These are phyloP conservation scores for Myotis planiceps DNA, from an alignment of 2,797 vertebrate genomes.

Conservation along the genomic window DNA sequence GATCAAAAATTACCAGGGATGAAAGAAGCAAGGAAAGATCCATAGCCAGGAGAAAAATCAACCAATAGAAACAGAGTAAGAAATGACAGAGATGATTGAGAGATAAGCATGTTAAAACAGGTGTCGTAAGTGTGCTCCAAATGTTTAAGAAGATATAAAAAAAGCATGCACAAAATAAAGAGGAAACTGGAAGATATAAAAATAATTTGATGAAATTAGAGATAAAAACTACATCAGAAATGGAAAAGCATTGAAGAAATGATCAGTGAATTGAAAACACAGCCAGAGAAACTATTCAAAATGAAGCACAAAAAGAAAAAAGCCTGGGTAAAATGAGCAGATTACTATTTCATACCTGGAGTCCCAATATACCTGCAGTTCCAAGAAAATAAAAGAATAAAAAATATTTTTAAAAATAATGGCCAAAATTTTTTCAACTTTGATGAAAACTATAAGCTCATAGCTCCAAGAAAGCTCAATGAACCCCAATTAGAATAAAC, in stretches of 20 bases:
- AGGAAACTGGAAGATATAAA: not conserved
- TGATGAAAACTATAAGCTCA: slow-evolving; percentile 2
- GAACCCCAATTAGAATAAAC: not conserved
- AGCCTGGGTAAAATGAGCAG: not conserved
- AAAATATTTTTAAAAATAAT: slow-evolving; percentile 3
- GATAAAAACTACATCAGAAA: not conserved
- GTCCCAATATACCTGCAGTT: not conserved
- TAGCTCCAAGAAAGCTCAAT: not conserved
- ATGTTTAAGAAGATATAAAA: not conserved
- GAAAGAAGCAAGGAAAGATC: not conserved
- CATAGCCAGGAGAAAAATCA: not conserved
- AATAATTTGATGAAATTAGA: not conserved
- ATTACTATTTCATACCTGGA: not conserved
- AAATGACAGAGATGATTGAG: not conserved
- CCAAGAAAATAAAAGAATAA: not conserved
- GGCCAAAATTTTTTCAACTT: not conserved
- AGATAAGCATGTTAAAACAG: not conserved
- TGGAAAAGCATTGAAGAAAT: not conserved
- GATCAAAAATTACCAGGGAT: not conserved
- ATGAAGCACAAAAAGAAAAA: not conserved
- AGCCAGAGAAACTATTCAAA: not conserved
- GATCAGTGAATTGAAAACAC: not conserved
- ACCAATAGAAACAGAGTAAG: not conserved
- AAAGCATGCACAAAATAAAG: not conserved
- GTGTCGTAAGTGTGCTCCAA: not conserved